Percentiles rank a stretch among this genome's conserved stretches.
These are phyloP conservation scores for Drosophila algonquin DNA, from an alignment of 2,888 invertebrate genomes.

Conservation along the genomic window DNA sequence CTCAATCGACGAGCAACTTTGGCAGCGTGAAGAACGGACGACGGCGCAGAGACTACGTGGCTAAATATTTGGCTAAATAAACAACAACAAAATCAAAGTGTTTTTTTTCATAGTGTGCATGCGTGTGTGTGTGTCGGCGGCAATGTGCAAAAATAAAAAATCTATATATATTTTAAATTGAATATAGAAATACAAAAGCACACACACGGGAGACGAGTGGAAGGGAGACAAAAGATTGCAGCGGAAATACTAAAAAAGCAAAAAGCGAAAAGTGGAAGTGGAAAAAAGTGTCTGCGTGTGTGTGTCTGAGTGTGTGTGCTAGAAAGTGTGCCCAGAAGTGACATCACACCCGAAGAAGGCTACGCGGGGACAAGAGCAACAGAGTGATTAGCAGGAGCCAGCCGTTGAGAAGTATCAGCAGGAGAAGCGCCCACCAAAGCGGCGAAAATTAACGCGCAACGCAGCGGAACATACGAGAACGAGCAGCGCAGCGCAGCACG, in stretches of 20 bases:
- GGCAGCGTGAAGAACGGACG: slow-evolving; percentile 58
- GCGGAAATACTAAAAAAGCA: slow-evolving; percentile 45
- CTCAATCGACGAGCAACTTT: slow-evolving; percentile 74
- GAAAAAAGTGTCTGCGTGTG: slow-evolving; percentile 57
- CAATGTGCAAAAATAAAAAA: slow-evolving; percentile 79
- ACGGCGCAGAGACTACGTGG: slow-evolving; percentile 54
- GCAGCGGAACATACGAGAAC: slow-evolving; percentile 64
- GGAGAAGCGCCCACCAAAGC: slow-evolving; percentile 5
- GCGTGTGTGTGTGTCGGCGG: slow-evolving; percentile 51
- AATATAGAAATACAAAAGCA: slow-evolving; percentile 65
- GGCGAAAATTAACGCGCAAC: slow-evolving; percentile 16
- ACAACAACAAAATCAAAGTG: slow-evolving; percentile 38
- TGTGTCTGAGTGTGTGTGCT: slow-evolving; percentile 19
- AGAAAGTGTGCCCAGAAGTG: slow-evolving; percentile 63
- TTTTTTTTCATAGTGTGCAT: slow-evolving; percentile 44
- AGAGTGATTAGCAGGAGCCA: slow-evolving; percentile 23
- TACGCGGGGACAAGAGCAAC: slow-evolving; percentile 1
- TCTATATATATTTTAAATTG: slow-evolving; percentile 77
- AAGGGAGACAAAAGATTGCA: slow-evolving; percentile 43
- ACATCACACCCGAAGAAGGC: slow-evolving; percentile 59
- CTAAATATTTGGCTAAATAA: slow-evolving; percentile 18
- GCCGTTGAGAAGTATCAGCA: slow-evolving; percentile 21
- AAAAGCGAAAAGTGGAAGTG: slow-evolving; percentile 42
- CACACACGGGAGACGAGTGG: slow-evolving; percentile 38
- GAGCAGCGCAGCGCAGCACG: slow-evolving; percentile 47